A percentile compares a stretch with the other conserved stretches of the same genome.
phyloP scores from a whole-genome alignment of 2,797 vertebrate species.

The Pangasius krempfi region DNA sequence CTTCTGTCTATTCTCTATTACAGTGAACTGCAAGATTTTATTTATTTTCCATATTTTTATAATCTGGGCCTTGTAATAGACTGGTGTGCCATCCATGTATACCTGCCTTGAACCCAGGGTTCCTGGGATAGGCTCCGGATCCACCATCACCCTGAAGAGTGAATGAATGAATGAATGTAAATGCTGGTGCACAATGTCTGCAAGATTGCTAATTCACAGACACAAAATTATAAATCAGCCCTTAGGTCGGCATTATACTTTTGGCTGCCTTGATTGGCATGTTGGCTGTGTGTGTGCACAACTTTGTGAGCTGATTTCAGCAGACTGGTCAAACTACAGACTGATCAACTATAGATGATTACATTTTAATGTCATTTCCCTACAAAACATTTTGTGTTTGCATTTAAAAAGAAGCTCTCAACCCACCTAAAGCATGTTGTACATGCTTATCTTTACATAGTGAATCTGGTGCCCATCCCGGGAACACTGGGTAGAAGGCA shows the following conservation, averaged over 20 bases:
- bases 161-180: neutral
- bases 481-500: neutral
- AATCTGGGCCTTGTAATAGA: neutral
- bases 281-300: neutral
- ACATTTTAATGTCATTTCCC: neutral
- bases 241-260: neutral
- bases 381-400: neutral
- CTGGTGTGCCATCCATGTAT: neutral
- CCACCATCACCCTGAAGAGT: neutral
- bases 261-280: neutral
- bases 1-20: neutral
- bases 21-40: neutral
- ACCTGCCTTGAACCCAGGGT: neutral
- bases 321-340: neutral
- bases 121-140: neutral
- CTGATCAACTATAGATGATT: neutral
- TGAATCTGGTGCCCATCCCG: neutral
- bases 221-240: neutral
- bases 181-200: neutral
- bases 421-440: neutral
- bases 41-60: neutral
- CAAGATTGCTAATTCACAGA: neutral
- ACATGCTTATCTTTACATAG: neutral
- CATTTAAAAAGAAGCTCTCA: neutral
- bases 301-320: neutral